Percentiles rank a stretch among this genome's conserved stretches.
Conservation (phyloP, 2,113 vertebrate species). For the Clarias gariepinus region DNA sequence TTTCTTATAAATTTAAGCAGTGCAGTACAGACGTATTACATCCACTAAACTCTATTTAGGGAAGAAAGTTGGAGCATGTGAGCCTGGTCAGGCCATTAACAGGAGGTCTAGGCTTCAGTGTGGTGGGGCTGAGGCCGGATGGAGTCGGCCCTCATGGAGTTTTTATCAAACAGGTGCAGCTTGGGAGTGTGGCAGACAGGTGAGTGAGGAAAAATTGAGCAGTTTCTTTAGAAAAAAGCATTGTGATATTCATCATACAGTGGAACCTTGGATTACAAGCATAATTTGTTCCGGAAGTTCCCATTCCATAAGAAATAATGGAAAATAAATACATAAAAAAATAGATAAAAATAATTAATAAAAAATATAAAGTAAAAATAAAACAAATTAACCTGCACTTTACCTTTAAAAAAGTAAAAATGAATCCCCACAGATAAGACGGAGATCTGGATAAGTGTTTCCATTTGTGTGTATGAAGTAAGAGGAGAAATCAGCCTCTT, state of each 20-base stretch:
- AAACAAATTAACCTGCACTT: too few relatives aligned
- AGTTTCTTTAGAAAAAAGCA: neutral
- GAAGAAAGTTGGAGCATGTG: constrained; percentile 80
- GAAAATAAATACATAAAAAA: too few relatives aligned
- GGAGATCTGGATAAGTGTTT: too few relatives aligned
- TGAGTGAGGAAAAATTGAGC: constrained; percentile 58
- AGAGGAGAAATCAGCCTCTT: too few relatives aligned
- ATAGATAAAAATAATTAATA: too few relatives aligned
- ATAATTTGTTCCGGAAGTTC: too few relatives aligned
- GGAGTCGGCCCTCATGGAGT: constrained; percentile 77
- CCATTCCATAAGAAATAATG: too few relatives aligned
- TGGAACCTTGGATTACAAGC: too few relatives aligned
- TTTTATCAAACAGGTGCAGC: constrained; percentile 89
- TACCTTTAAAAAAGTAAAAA: too few relatives aligned
- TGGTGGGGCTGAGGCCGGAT: constrained; percentile 82
- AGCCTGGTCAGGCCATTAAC: constrained; percentile 81
- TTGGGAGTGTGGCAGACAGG: constrained; percentile 89
- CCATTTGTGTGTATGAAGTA: too few relatives aligned
- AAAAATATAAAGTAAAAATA: too few relatives aligned
- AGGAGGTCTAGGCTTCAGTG: constrained; percentile 92
- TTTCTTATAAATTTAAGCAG: neutral
- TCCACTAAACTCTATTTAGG: constrained; percentile 70
- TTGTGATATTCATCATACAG: neutral
- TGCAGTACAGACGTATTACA: neutral
- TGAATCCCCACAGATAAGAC: too few relatives aligned